Evolutionary conservation across 2,888 invertebrate species (phyloP).

Genomic region (Hoplodrina ambigua): DNA sequence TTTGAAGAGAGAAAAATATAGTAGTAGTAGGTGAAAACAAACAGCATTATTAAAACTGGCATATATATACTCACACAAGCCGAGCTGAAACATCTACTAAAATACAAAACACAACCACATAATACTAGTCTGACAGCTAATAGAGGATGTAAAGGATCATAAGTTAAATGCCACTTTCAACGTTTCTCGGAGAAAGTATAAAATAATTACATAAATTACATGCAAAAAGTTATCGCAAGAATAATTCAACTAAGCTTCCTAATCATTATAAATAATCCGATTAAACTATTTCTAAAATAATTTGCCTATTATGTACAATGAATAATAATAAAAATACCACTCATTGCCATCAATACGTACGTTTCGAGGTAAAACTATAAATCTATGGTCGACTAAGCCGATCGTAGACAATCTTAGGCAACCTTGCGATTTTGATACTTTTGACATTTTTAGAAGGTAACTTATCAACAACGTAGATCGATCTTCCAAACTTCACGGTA

Average conservation of each 20-base stretch:
- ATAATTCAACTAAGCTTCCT: conserved; percentile 51
- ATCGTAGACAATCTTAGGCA: conserved; percentile 17
- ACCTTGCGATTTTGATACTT: conserved; percentile 22
- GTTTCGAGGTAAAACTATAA: conserved; percentile 30
- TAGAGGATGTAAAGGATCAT: conserved; percentile 62
- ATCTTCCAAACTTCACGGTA: conserved; percentile 24
- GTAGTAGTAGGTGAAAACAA: conserved; percentile 66
- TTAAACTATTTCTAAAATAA: conserved; percentile 42
- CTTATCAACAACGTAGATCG: conserved; percentile 24
- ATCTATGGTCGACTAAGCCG: conserved; percentile 17
- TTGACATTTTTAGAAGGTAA: conserved; percentile 30
- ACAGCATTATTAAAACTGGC: conserved; percentile 82
- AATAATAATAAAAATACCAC: not conserved
- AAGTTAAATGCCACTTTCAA: conserved; percentile 71
- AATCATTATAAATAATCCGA: conserved; percentile 20
- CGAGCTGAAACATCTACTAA: conserved; percentile 80
- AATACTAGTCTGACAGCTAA: conserved; percentile 72
- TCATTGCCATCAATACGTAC: conserved; percentile 23
- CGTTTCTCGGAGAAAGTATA: conserved; percentile 71
- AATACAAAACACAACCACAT: conserved; percentile 78
- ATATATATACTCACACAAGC: conserved; percentile 83
- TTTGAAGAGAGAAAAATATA: conserved; percentile 47
- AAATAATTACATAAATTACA: conserved; percentile 67
- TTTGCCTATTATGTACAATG: conserved; percentile 31
- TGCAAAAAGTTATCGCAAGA: conserved; percentile 58